A percentile compares a stretch with the other conserved stretches of the same genome.
Conservation (phyloP, 2,797 vertebrate species). For the Merluccius polli region DNA sequence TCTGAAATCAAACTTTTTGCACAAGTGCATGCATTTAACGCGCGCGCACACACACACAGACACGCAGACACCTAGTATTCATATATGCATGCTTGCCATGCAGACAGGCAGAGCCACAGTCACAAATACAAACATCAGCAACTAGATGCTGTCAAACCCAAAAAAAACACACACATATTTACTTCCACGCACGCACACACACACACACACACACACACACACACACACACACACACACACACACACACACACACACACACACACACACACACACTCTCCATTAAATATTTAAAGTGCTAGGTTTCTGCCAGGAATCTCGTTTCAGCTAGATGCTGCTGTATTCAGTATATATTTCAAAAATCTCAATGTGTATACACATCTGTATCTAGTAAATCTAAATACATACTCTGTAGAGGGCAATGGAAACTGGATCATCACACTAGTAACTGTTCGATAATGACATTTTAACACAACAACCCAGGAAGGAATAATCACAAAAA, state of each 20-base stretch:
- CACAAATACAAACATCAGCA: constrained; percentile 5
- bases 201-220: constrained; percentile 14
- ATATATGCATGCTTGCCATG: constrained; percentile 4
- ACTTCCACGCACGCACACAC: constrained; percentile 6
- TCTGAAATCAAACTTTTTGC: not conserved
- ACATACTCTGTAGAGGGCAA: not conserved
- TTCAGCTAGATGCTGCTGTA: constrained; percentile 41
- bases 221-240: not conserved
- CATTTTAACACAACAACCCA: not conserved
- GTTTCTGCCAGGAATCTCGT: constrained; percentile 46
- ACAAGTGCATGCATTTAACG: not conserved
- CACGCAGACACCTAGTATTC: not conserved
- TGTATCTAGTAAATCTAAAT: not conserved
- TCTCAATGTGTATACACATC: not conserved
- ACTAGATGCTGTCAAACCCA: not conserved
- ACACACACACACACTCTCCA: constrained; percentile 14
- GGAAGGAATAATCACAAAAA: not conserved
- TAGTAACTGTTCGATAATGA: not conserved
- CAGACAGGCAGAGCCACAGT: constrained; percentile 1
- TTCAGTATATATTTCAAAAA: not conserved
- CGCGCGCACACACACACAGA: not conserved
- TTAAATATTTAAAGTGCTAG: constrained; percentile 53
- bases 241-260: constrained; percentile 13
- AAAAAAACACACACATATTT: not conserved
- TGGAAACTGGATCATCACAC: not conserved